A percentile compares a stretch with the other conserved stretches of the same genome.
These are phyloP conservation scores for Zelostemma sp. DNA, from an alignment of 1,140 invertebrate genomes.

Conservation along the genomic window DNA sequence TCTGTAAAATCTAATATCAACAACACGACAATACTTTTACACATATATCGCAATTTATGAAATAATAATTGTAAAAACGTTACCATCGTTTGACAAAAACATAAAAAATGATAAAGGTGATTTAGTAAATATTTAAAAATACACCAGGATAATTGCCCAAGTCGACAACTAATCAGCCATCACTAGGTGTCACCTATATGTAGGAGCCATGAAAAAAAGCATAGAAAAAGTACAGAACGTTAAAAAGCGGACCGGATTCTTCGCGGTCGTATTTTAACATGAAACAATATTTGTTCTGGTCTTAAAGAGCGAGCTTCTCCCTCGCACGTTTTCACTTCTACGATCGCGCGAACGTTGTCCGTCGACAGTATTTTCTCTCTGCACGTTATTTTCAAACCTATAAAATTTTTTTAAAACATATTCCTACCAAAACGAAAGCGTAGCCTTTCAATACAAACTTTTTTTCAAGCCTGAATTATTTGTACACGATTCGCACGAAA, in stretches of 20 bases:
- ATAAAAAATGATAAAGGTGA: no score
- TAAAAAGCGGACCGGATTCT: constrained; percentile 13
- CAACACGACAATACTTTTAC: background rate
- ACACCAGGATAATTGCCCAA: background rate
- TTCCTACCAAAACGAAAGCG: background rate
- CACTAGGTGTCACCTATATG: background rate
- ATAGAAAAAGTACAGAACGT: constrained; percentile 21
- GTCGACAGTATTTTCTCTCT: constrained; percentile 14
- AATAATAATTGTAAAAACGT: no score
- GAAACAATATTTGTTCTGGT: constrained; percentile 56
- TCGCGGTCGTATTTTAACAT: constrained; percentile 47
- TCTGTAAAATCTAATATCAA: background rate
- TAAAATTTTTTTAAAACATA: background rate
- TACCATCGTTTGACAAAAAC: no score
- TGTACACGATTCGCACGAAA: no score
- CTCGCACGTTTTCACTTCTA: constrained; percentile 21
- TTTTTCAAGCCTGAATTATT: no score
- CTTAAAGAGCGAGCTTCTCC: constrained; percentile 40
- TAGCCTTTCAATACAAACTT: no score
- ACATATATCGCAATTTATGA: no score
- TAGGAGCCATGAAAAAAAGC: constrained; percentile 5
- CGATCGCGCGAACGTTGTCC: constrained; percentile 11
- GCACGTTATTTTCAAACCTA: background rate
- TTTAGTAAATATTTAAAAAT: background rate
- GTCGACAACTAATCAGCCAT: background rate